These are phyloP conservation scores for Lepeophtheirus nordmannii DNA, from an alignment of 2,888 invertebrate genomes.

Conservation along the genomic window DNA sequence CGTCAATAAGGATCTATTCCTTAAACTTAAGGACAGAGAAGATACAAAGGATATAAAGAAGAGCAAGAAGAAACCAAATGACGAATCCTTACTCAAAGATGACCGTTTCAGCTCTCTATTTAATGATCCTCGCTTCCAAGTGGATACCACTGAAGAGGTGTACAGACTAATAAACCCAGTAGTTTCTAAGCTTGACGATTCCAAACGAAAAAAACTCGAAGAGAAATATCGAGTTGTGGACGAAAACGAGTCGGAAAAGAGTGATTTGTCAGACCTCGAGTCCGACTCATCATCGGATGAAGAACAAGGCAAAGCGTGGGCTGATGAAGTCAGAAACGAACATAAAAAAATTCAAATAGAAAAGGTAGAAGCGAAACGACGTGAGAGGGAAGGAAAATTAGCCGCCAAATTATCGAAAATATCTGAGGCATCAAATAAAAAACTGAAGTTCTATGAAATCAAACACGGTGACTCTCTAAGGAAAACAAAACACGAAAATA, in stretches of 20 bases:
- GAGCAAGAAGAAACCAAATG: slow-evolving; percentile 37
- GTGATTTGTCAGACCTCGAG: slow-evolving; percentile 27
- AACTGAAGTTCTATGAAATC: slow-evolving; percentile 46
- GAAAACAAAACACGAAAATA: not conserved
- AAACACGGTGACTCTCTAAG: slow-evolving; percentile 37
- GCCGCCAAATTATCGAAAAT: not conserved
- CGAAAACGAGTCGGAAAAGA: slow-evolving; percentile 42
- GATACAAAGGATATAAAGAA: slow-evolving; percentile 40
- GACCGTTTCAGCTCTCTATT: slow-evolving; percentile 78
- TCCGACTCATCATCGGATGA: slow-evolving; percentile 41
- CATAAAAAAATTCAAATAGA: slow-evolving; percentile 48
- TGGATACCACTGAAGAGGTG: slow-evolving; percentile 19
- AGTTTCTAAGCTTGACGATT: slow-evolving; percentile 60
- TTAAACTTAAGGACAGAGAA: slow-evolving; percentile 58
- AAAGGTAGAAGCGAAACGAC: slow-evolving; percentile 32
- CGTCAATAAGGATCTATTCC: slow-evolving; percentile 75
- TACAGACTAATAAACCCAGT: slow-evolving; percentile 62
- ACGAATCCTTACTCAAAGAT: slow-evolving; percentile 56
- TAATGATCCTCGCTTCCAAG: slow-evolving; percentile 66
- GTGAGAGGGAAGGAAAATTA: slow-evolving; percentile 11
- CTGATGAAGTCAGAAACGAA: slow-evolving; percentile 60
- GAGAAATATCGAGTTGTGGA: slow-evolving; percentile 42
- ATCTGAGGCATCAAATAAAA: slow-evolving; percentile 29
- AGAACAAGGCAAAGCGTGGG: slow-evolving; percentile 65
- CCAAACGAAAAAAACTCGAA: slow-evolving; percentile 45